Conservation (phyloP, 2,113 vertebrate genomes). For the Pyxicephalus adspersus region DNA sequence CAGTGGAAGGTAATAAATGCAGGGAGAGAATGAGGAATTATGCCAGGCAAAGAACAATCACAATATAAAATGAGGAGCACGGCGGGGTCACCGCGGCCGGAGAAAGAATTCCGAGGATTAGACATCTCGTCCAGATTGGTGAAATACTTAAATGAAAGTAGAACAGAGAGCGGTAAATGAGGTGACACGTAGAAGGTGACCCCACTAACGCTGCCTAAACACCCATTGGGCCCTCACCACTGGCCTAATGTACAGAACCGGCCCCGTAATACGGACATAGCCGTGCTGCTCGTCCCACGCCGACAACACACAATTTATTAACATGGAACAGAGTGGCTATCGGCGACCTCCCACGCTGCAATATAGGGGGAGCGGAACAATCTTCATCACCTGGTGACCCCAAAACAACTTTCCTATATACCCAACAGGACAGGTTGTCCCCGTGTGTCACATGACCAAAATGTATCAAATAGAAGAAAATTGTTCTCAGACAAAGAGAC, state of each 20-base stretch:
- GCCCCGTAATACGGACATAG: background rate
- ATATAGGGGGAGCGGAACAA: background rate
- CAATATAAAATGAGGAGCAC: conserved; percentile 11
- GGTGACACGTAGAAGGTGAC: conserved; percentile 28
- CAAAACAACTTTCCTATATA: too few species aligned
- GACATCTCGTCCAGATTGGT: background rate
- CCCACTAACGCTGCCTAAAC: background rate
- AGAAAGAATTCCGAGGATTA: background rate
- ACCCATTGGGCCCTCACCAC: background rate
- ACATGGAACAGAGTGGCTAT: background rate
- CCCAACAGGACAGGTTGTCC: too few species aligned
- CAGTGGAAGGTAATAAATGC: background rate
- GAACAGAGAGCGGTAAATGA: conserved; percentile 20
- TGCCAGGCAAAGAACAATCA: conserved; percentile 13
- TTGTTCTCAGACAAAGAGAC: too few species aligned
- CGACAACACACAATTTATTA: background rate
- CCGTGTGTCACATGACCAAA: too few species aligned
- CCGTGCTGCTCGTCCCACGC: background rate
- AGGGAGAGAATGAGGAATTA: background rate
- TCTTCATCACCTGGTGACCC: background rate
- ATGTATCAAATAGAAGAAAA: too few species aligned
- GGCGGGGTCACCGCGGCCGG: conserved; percentile 1
- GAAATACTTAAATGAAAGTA: conserved; percentile 5
- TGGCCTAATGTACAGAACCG: background rate
- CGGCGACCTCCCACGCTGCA: background rate